Evolutionary conservation across 2,797 vertebrate species (phyloP), one percentile per base, ranked within the genome.

Genomic region (Gymnoscopelus microlampas): DNA sequence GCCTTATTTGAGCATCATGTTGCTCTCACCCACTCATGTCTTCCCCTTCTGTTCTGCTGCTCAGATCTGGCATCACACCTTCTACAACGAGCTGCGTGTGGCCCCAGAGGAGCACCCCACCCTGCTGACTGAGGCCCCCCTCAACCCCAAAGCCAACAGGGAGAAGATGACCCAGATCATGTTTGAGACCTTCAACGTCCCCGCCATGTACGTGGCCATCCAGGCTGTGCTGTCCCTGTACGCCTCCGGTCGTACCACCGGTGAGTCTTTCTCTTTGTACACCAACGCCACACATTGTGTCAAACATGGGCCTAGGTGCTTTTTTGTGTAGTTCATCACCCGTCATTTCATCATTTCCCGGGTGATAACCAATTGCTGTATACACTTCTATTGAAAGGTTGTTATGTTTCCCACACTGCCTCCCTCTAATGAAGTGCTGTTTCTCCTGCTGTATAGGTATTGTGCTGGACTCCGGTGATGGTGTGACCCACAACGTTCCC

Each of bases 81-180:
- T 99, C 94, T 99, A 98, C 94, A 99, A 99, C 0, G 97, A 99
- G 90, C 93, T 99, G 68, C 95, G 97, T 0, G 97, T 99, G 84
- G 97, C 97, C 77, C 97, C 97, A 0, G 97, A 99, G 88, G 97
- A 99, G 84, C 97, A 99, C 86, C 97, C 97, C 7, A 97, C 96
- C n/a, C 94, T 99, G 85, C 96, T 99, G 78, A 99, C 98, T 0
- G 98, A 99, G 85, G 98, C 98, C 3, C 98, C 98, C 48, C 96
- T 99, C 64, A 99, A 99, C 91, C 98, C 98, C 85, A 99, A 99
- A 81, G 98, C 98, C 82, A 99, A 99, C 94, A 95, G 98, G 71
- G 98, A 99, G 87, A 99, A 99, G 95, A 99, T 99, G 98, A 98
- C 97, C 14, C 98, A 99, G 93, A 95, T 95, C 82, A 95, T 95